phyloP scores from a whole-genome alignment of 2,888 invertebrate genomes.

The Cephalotes varians region DNA sequence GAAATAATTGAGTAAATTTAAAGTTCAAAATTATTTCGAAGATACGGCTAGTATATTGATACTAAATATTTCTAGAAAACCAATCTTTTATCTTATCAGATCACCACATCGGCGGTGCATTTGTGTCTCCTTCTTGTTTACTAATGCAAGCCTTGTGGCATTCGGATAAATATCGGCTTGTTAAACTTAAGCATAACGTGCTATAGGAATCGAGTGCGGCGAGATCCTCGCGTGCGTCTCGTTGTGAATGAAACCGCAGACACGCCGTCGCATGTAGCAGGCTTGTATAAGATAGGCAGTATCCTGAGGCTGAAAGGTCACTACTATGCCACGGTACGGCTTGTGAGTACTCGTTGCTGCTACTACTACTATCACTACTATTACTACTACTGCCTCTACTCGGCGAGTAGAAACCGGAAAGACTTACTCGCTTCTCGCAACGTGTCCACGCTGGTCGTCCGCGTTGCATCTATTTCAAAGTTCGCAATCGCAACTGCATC shows the following conservation, averaged over 20 bases:
- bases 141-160: neutral
- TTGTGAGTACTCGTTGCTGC: conserved; percentile 33
- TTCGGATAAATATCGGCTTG: neutral
- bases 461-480: conserved; percentile 16
- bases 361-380: neutral
- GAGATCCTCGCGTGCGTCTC: conserved; percentile 10
- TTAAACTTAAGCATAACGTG: conserved; percentile 18
- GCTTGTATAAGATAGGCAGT: conserved; percentile 68
- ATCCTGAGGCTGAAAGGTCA: conserved; percentile 71
- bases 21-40: neutral
- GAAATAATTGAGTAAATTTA: neutral
- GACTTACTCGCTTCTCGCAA: conserved; percentile 18
- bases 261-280: conserved; percentile 52
- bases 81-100: neutral
- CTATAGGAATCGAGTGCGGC: neutral
- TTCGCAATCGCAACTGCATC: conserved; percentile 14
- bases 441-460: neutral
- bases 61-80: neutral
- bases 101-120: neutral
- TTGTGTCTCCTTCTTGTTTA: neutral
- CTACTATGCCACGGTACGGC: conserved; percentile 58
- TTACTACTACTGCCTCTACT: neutral
- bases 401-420: conserved; percentile 37
- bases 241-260: conserved; percentile 64
- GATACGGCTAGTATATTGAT: neutral